Percentiles rank a stretch among this genome's conserved stretches.
Conservation (phyloP, 2,888 invertebrate genomes). For the Drosophila suboccidentalis region DNA sequence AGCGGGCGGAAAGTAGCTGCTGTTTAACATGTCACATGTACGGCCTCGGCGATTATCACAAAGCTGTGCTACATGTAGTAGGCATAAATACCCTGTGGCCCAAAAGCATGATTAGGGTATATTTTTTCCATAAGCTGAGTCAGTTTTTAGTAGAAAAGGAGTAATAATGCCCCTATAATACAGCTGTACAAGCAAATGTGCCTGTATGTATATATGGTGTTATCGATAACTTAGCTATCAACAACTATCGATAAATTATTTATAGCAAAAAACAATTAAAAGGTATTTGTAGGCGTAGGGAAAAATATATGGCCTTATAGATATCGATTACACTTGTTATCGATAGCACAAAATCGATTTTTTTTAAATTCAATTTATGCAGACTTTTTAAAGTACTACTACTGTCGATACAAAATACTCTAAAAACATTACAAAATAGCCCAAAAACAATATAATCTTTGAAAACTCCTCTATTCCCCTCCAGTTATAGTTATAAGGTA, state of each 20-base stretch:
- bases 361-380: too few relatives aligned
- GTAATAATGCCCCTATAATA: neutral
- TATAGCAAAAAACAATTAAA: too few relatives aligned
- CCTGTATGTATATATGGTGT: neutral
- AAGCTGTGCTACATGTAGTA: slow-evolving; percentile 28
- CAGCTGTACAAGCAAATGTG: neutral
- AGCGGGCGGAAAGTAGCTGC: slow-evolving; percentile 26
- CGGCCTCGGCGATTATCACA: slow-evolving; percentile 59
- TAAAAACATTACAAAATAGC: too few relatives aligned
- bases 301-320: too few relatives aligned
- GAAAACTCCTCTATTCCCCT: neutral
- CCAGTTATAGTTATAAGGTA: slow-evolving; percentile 10
- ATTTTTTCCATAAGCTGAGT: neutral
- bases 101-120: neutral
- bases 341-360: neutral
- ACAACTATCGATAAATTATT: neutral
- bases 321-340: neutral
- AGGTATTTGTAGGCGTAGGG: too few relatives aligned
- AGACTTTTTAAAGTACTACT: too few relatives aligned
- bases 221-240: neutral
- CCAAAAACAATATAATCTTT: neutral
- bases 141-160: neutral
- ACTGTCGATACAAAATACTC: too few relatives aligned
- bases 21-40: slow-evolving; percentile 66
- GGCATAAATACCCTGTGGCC: slow-evolving; percentile 25